Evolutionary conservation across 1,140 invertebrate genomes (phyloP), one percentile per base, ranked within the genome.

Genomic region (Heterodera carotae): DNA sequence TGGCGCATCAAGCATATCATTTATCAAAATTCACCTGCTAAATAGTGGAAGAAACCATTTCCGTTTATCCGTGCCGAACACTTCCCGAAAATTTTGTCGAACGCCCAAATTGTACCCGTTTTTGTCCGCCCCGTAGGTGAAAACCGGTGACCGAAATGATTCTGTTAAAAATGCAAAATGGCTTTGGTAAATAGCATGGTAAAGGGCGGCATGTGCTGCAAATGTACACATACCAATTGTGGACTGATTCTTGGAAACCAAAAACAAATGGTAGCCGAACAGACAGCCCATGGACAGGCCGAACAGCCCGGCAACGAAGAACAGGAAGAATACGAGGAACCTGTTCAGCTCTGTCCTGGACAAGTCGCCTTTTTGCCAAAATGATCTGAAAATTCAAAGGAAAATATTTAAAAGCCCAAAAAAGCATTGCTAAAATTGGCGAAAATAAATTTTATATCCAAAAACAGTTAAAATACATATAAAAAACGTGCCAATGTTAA

Each of bases 251-350:
- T 67, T 83, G 22, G 27, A 53, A 48, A 64, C 67, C 29, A 82
- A 75, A 75, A 79, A 82, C 22, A 82, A 18, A 53, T 82, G 81
- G 64, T 82, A 82, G 80, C 80, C 77, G 34, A 82, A 82, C 29
- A 82, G 64, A 36, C 82, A 82, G 39, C 67, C 68, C 33, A 82
- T 39, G 22, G 81, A 82, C 43, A 82, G 60, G 31, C 74, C 81
- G 69, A 82, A 82, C 80, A 82, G 60, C 18, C 78, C 78, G 67
- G 76, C 76, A 0, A 82, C 80, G 18, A 82, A 73, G 81, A 82
- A 82, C 31, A 82, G 73, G 39, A 84, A 62, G 33, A 82, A 48
- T 10, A 82, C 81, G 53, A 59, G 31, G 34, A 81, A 84, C 36
- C 68, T 59, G 22, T 69, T 22, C 31, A 76, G 18, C 27, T 33